Evolutionary conservation across 1,140 invertebrate genomes (phyloP).

Genomic region (Cyclargus thomasi): DNA sequence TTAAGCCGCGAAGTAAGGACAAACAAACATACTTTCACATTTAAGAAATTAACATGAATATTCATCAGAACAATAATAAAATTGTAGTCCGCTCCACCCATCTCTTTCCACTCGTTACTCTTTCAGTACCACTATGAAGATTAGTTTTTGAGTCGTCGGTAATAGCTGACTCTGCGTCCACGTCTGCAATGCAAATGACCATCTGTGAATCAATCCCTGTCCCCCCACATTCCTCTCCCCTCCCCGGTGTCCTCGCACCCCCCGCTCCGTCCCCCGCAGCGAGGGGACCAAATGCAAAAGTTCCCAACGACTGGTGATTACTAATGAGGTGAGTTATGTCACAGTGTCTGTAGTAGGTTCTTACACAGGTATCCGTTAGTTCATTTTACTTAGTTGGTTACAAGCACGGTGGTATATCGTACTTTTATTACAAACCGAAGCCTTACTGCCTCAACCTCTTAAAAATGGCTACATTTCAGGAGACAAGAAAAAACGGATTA

Average conservation of each 20-base stretch:
- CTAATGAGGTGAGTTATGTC: not conserved
- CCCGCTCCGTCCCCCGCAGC: not conserved
- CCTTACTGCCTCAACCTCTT: too few relatives aligned
- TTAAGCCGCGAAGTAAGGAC: too few relatives aligned
- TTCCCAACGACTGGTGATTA: not conserved
- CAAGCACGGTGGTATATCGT: too few relatives aligned
- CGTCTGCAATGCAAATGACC: slow-evolving; percentile 55
- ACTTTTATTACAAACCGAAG: too few relatives aligned
- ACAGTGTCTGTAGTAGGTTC: too few relatives aligned
- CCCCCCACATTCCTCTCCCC: slow-evolving; percentile 16
- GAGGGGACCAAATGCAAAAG: not conserved
- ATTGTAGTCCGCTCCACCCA: not conserved
- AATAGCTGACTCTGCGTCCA: slow-evolving; percentile 41
- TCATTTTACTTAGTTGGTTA: too few relatives aligned
- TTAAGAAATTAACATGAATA: too few relatives aligned
- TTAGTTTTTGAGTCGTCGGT: slow-evolving; percentile 44
- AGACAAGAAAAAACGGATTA: too few relatives aligned
- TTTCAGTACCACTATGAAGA: slow-evolving; percentile 40
- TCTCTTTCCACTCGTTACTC: slow-evolving; percentile 22
- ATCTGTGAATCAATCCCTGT: slow-evolving; percentile 38
- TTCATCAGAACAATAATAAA: too few relatives aligned
- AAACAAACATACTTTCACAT: too few relatives aligned
- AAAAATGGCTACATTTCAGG: too few relatives aligned
- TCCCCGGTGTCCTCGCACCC: not conserved
- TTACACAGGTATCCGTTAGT: too few relatives aligned